Conservation (phyloP, 2,113 vertebrate species). For the Urocolius indicus region DNA sequence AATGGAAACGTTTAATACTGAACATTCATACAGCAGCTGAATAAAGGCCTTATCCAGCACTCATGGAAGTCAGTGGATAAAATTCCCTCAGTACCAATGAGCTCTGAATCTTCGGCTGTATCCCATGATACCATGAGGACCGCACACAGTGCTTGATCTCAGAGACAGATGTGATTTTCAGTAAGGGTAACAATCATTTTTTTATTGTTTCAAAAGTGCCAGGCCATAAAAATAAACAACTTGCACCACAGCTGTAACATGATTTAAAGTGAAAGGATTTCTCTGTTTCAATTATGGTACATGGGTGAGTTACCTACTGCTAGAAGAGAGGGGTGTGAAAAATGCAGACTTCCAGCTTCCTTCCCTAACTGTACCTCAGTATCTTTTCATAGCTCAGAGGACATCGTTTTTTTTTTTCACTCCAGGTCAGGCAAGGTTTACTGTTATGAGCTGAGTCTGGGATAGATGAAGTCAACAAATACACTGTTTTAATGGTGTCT, state of each 20-base stretch:
- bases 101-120: neutral
- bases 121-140: neutral
- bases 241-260: neutral
- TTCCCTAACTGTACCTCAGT: neutral
- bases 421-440: neutral
- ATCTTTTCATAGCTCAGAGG: neutral
- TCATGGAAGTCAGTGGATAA: neutral
- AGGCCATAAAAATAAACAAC: constrained; percentile 10
- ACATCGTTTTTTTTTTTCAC: neutral
- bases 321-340: neutral
- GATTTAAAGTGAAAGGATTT: neutral
- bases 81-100: fast-evolving
- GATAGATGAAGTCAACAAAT: neutral
- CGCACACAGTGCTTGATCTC: neutral
- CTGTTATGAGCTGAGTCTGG: neutral
- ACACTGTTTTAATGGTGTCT: neutral
- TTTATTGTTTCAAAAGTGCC: neutral
- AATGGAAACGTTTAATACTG: constrained; percentile 9
- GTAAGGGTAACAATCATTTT: neutral
- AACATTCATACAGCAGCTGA: neutral
- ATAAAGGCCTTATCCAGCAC: neutral
- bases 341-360: neutral
- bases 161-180: neutral
- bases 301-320: neutral
- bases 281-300: neutral